These are phyloP conservation scores for Marmota flaviventris DNA, from an alignment of 2,113 vertebrate genomes.

Conservation along the genomic window DNA sequence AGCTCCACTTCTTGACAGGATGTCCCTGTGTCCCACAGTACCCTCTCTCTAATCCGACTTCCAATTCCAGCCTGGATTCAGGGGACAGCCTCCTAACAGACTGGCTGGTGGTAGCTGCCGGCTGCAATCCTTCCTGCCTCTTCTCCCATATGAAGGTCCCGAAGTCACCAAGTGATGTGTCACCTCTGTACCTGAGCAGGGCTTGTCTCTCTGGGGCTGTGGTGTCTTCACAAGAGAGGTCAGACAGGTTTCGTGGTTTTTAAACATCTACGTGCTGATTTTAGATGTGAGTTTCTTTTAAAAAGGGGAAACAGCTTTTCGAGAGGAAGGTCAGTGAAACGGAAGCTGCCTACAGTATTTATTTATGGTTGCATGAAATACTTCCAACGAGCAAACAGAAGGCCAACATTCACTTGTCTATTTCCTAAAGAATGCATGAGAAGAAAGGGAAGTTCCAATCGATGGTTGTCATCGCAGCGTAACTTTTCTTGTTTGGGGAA, in stretches of 20 bases:
- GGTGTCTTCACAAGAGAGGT: neutral
- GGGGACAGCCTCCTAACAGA: neutral
- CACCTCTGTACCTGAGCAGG: neutral
- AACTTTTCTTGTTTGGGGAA: neutral
- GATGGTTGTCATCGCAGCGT: accelerated
- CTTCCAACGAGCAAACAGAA: slow-evolving; percentile 8
- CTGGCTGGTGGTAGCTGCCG: neutral
- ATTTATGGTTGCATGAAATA: neutral
- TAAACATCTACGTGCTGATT: neutral
- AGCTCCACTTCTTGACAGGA: slow-evolving; percentile 57
- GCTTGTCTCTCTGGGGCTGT: neutral
- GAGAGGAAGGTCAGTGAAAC: neutral
- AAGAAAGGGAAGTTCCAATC: neutral
- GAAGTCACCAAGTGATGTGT: accelerated
- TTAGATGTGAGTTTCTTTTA: slow-evolving; percentile 5
- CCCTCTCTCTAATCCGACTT: neutral
- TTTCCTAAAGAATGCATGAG: neutral
- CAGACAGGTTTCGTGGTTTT: neutral
- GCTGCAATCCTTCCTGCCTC: accelerated
- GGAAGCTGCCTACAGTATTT: neutral
- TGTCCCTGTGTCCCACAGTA: neutral
- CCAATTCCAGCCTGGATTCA: neutral
- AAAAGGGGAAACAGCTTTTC: neutral
- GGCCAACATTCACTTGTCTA: neutral
- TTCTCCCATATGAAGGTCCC: accelerated